A percentile compares a stretch with the other conserved stretches of the same genome.
Evolutionary conservation across 2,113 vertebrate species (phyloP).

Genomic region (Xenotilapia caudafasciata): DNA sequence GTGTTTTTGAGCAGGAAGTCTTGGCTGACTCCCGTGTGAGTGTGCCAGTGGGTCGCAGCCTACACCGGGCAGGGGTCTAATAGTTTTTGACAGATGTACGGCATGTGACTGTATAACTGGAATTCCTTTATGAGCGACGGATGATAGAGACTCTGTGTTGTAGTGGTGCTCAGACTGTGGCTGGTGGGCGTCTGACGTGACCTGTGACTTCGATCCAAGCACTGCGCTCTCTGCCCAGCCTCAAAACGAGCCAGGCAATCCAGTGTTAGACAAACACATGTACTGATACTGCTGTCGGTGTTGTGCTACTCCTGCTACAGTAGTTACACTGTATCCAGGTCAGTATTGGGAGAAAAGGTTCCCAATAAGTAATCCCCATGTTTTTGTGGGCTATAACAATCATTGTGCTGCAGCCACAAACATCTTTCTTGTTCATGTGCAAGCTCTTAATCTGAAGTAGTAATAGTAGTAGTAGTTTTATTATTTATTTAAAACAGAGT

Average conservation of each 20-base stretch:
- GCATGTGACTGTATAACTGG: conserved; percentile 58
- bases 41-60: conserved; percentile 23
- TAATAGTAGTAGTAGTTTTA: background rate
- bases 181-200: conserved; percentile 57
- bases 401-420: background rate
- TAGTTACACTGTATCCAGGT: fast-evolving
- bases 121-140: conserved; percentile 50
- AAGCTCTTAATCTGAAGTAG: background rate
- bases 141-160: conserved; percentile 61
- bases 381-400: background rate
- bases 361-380: background rate
- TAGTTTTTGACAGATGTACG: conserved; percentile 59
- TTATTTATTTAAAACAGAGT: background rate
- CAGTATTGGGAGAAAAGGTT: background rate
- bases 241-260: background rate
- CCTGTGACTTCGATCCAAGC: conserved; percentile 20
- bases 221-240: background rate
- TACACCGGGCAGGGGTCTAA: conserved; percentile 18
- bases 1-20: background rate
- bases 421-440: background rate
- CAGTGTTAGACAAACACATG: conserved; percentile 1
- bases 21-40: conserved; percentile 1
- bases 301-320: background rate
- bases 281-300: background rate
- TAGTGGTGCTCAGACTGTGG: background rate